These are phyloP conservation scores for Cheirogaleus major DNA, from an alignment of 2,797 vertebrate genomes.

Conservation along the genomic window DNA sequence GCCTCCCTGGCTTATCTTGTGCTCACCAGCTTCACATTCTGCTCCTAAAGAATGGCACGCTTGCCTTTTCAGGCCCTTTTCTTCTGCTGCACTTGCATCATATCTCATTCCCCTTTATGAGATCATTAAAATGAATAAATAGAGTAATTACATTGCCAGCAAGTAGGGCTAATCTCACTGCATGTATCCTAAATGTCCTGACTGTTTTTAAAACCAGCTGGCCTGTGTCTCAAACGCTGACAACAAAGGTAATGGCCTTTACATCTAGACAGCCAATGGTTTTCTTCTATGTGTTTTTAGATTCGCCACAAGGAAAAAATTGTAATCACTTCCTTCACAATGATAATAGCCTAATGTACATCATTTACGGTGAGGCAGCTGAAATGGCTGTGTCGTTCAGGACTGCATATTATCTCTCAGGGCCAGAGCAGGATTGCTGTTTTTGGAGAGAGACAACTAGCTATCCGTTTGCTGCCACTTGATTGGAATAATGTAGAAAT, in stretches of 20 bases:
- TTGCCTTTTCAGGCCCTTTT: background rate
- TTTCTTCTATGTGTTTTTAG: conserved; percentile 51
- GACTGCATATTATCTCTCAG: conserved; percentile 73
- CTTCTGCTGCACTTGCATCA: background rate
- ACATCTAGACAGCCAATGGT: background rate
- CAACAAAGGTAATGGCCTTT: conserved; percentile 64
- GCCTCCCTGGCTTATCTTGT: background rate
- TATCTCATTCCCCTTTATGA: background rate
- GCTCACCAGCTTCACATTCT: background rate
- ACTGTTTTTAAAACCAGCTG: conserved; percentile 42
- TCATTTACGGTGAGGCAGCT: conserved; percentile 62
- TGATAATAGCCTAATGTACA: conserved; percentile 68
- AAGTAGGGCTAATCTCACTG: conserved; percentile 32
- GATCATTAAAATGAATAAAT: conserved; percentile 44
- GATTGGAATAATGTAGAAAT: conserved; percentile 72
- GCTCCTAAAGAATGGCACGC: background rate
- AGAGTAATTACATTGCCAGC: conserved; percentile 53
- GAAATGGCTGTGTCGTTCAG: conserved; percentile 71
- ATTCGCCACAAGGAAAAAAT: conserved; percentile 53
- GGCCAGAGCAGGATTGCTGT: conserved; percentile 72
- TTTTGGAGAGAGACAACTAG: conserved; percentile 66
- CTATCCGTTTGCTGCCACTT: conserved; percentile 68
- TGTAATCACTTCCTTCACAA: conserved; percentile 48
- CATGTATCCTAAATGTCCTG: conserved; percentile 15
- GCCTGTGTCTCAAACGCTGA: conserved; percentile 48